A percentile compares a stretch with the other conserved stretches of the same genome.
Evolutionary conservation across 1,140 invertebrate species (phyloP).

Genomic region (Megalopta genalis): DNA sequence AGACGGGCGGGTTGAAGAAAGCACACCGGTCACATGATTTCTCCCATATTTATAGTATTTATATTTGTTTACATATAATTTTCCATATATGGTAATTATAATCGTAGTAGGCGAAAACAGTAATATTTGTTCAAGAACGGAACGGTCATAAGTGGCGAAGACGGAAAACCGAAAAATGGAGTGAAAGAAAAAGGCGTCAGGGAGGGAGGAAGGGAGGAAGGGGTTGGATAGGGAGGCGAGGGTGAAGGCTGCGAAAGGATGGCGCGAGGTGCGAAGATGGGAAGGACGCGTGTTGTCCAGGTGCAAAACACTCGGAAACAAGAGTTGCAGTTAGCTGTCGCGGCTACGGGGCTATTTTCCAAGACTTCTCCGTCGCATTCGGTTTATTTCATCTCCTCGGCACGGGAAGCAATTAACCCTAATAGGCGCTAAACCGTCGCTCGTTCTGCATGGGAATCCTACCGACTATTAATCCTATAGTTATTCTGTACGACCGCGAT

Average conservation of each 20-base stretch:
- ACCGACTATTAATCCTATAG: conserved; percentile 22
- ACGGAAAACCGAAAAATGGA: conserved; percentile 19
- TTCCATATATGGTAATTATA: conserved; percentile 67
- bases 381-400: not conserved
- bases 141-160: conserved; percentile 27
- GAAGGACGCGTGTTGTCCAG: conserved; percentile 40
- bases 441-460: conserved; percentile 18
- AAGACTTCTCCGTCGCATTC: conserved; percentile 12
- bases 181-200: too few species aligned
- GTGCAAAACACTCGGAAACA: conserved; percentile 58
- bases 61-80: conserved; percentile 69
- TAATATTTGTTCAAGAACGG: conserved; percentile 65
- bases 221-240: too few species aligned
- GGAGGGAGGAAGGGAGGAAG: too few species aligned
- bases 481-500: conserved; percentile 40
- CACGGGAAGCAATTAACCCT: conserved; percentile 35
- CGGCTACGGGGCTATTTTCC: conserved; percentile 14
- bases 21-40: conserved; percentile 16
- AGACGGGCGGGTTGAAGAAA: not conserved
- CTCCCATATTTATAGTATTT: conserved; percentile 65
- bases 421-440: conserved; percentile 22
- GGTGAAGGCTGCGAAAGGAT: not conserved
- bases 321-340: conserved; percentile 62
- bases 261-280: not conserved
- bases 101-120: conserved; percentile 65